A percentile compares a stretch with the other conserved stretches of the same genome.
These are phyloP conservation scores for Drosophila funebris DNA, from an alignment of 1,140 invertebrate genomes.

Conservation along the genomic window DNA sequence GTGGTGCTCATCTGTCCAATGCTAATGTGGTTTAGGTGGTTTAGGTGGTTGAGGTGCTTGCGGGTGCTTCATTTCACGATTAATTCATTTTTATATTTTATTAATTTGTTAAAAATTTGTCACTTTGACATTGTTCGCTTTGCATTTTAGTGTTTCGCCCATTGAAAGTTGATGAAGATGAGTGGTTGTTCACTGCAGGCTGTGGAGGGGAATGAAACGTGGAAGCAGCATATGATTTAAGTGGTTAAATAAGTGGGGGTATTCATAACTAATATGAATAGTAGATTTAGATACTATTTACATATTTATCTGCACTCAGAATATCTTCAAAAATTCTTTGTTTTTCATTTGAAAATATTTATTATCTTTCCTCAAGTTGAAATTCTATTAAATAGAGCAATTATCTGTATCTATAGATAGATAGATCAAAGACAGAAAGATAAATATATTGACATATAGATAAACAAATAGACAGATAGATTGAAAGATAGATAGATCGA, in stretches of 20 bases:
- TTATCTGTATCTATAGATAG: too few relatives aligned
- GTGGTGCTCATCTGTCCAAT: constrained; percentile 48
- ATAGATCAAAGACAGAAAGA: too few relatives aligned
- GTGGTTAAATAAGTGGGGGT: not conserved
- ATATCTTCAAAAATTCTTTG: too few relatives aligned
- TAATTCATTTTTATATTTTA: constrained; percentile 51
- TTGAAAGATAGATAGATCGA: too few relatives aligned
- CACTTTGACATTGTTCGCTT: constrained; percentile 54
- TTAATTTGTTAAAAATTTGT: constrained; percentile 81
- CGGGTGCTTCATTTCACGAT: constrained; percentile 24
- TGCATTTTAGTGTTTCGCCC: constrained; percentile 2
- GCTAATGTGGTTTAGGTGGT: constrained; percentile 5
- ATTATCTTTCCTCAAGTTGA: too few relatives aligned
- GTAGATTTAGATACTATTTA: not conserved
- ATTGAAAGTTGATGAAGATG: constrained; percentile 34
- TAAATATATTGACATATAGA: too few relatives aligned
- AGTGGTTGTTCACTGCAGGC: constrained; percentile 25
- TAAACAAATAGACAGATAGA: too few relatives aligned
- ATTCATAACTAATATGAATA: not conserved
- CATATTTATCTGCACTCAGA: too few relatives aligned
- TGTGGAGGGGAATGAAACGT: constrained; percentile 6
- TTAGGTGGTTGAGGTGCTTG: constrained; percentile 19
- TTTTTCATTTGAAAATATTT: too few relatives aligned
- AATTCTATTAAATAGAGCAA: too few relatives aligned
- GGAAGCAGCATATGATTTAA: not conserved